Base-by-base conservation (phyloP, 2,888 invertebrate species). In the Caenorhabditis sp. region DNA sequence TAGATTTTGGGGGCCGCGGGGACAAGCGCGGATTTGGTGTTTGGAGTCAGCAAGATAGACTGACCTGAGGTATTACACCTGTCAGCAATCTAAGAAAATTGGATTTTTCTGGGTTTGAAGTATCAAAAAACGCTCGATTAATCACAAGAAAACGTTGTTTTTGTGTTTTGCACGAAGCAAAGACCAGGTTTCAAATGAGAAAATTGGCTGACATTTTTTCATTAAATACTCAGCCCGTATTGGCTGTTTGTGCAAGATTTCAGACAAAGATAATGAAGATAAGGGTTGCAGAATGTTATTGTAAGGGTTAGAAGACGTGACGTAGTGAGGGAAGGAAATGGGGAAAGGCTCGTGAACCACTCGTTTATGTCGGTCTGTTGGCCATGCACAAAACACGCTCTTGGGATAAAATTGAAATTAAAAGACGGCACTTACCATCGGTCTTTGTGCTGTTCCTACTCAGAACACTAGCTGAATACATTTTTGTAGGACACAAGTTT, bases 201-300 rank as follows among this genome's bases (percentile, higher is more conserved):
- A 32, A 18, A n/a, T 8, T 26, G 58, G 50, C 47, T 32, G 22
- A 11, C 20, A 53, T 55, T 71, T 62, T n/a, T 53, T 32, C 55
- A 71, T 71, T 71, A 71, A 71, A 20, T 37, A 26, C 26, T n/a
- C 62, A 44, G 26, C 9, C 51, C 8, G 3, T 1, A 4, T 6
- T 61, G 60, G 62, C 64, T 64, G 71, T 62, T 71, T 71, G 62
- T 44, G 6, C 15, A 18, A 51, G 51, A 56, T 62, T 55, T 53
- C 18, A 18, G 53, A 37, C 22, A 40, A 40, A 22, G 22, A 51
- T 51, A 50, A 13, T 18, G 20, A 15, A 18, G 50, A 51, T 51
- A 51, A 51, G 51, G 13, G 18, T 15, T 28, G 28, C 32, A 32
- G 47, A 5, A 20, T 28, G 47, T 15, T 47, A 28, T 37, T 22